Evolutionary conservation across 1,140 invertebrate genomes (phyloP), one percentile per base, ranked within the genome.

Genomic region (Caenorhabditis elegans): DNA sequence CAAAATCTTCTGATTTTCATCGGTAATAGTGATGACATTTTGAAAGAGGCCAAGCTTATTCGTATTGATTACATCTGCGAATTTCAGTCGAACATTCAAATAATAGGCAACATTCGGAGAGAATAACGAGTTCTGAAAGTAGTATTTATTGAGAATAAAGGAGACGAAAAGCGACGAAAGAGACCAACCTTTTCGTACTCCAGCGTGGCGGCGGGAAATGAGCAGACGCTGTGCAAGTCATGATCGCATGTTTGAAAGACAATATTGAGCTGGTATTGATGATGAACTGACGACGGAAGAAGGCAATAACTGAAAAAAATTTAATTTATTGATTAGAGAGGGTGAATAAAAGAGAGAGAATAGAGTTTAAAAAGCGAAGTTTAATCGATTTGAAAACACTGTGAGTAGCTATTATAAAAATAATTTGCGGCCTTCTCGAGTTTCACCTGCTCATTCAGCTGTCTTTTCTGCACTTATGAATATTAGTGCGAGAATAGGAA

Each of bases 191-290:
- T 48, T 51, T 76, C 39, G 49, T 70, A 60, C 22, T 81, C 65
- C 19, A 81, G 43, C 48, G 55, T 47, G 13, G 80, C 80, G 15
- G 80, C 13, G 4, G 80, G 80, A 77, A 81, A 81, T 19, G 80
- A 81, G 36, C 80, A 81, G 43, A 81, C 60, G 39, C 80, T 60
- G 65, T 81, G 80, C 36, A 81, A 47, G 43, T 81, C 53, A 26
- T 81, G 36, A 39, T 49, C 46, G 31, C 80, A 81, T 19, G 80
- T 60, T 8, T 26, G 48, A 19, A 81, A 81, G 17, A 81, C 70
- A 8, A 81, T 17, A 31, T 81, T 81, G 53, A 81, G 43, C 0
- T 65, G 80, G 19, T 70, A 70, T 28, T 81, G 53, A 48, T 36
- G 60, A 39, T 76, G 80, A 60, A 81, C 46, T 19, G 80, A 81